phyloP scores from a whole-genome alignment of 2,113 vertebrate species.

The Acrocephalus arundinaceus region DNA sequence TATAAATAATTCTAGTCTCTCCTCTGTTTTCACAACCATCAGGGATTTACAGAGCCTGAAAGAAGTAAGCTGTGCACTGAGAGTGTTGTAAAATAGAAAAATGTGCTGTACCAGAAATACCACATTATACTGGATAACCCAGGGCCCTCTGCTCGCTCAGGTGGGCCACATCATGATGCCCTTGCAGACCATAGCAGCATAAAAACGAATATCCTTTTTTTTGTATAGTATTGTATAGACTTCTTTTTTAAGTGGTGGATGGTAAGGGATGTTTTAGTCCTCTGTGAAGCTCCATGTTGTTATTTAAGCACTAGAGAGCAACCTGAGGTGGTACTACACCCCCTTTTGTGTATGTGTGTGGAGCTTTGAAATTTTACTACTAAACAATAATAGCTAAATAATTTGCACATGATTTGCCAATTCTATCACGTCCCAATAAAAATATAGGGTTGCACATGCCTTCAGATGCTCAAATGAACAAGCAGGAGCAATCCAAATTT shows the following conservation, averaged over 20 bases:
- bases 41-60: not conserved
- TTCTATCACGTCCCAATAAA: not conserved
- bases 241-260: not conserved
- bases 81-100: not conserved
- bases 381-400: not conserved
- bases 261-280: not conserved
- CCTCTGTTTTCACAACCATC: not conserved
- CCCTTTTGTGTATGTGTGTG: not conserved
- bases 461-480: not conserved
- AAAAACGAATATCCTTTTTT: not conserved
- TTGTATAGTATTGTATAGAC: not conserved
- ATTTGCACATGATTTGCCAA: not conserved
- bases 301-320: not conserved
- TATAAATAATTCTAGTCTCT: not conserved
- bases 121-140: not conserved
- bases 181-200: not conserved
- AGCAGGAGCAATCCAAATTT: not conserved
- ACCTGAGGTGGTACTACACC: not conserved
- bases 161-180: not conserved
- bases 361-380: not conserved
- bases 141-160: not conserved
- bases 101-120: not conserved
- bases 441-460: not conserved
- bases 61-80: not conserved
- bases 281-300: not conserved